Evolutionary conservation across 2,113 vertebrate species (phyloP), one percentile per base, ranked within the genome.

Genomic region (Larimichthys polyactis): DNA sequence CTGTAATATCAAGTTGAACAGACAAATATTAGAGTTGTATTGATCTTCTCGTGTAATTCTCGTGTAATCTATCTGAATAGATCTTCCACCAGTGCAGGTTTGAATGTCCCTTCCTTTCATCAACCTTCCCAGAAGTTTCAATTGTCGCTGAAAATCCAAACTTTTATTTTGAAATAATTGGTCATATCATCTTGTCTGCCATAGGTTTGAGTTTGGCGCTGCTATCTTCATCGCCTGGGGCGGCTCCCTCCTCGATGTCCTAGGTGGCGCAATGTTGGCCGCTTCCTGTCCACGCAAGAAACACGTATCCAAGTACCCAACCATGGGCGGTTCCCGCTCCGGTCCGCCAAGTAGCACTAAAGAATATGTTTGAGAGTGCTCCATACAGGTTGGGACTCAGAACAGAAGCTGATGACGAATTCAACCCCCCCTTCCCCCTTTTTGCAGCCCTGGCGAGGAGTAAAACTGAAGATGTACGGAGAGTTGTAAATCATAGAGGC

Each of bases 141-240:
- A 36, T 36, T 8, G 36, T 36, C 7, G 1, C 15, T 54, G 60
- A 8, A 54, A 44, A 43, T 72, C 8, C 14, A 10, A 22, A 11
- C 17, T 10, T 68, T 22, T 40, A 5, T 29, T 71, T 43, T 64
- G 15, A 14, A 73, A n/a, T 16, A 4, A 43, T 0, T 19, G 20
- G 12, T 0, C 6, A n/a, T 7, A 36, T 52, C 20, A 20, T 40
- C 27, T 58, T 17, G 7, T 55, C 16, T 66, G 1, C 12, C 1
- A 0, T 90, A 98, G 97, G 92, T 98, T 96, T n/a, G 97, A 98
- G 92, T 97, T 98, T 59, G 97, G 97, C 0, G 89, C 96, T 0
- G 96, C 96, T 48, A 96, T 97, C 86, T 98, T 97, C 85, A 94
- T 98, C 0, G 97, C 97, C 27, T 98, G 97, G 97, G 97, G 96